phyloP scores from a whole-genome alignment of 2,797 vertebrate genomes.

The Alfaro cultratus region DNA sequence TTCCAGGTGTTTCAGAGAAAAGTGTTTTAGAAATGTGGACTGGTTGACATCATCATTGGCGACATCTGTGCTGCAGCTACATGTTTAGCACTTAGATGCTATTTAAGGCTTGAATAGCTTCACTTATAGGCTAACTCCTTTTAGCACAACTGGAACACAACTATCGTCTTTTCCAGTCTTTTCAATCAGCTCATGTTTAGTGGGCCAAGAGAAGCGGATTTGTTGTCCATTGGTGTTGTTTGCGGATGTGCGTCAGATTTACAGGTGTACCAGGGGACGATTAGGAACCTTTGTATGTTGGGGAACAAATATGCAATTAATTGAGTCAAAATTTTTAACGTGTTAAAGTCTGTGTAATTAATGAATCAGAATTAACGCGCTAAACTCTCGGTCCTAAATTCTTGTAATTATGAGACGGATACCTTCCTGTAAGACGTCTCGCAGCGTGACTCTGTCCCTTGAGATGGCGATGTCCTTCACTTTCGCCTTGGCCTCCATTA shows the following conservation, averaged over 20 bases:
- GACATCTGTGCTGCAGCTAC: neutral
- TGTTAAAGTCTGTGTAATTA: too few species aligned
- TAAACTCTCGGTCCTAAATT: neutral
- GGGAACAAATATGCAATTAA: too few species aligned
- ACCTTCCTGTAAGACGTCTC: constrained; percentile 98
- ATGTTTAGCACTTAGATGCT: neutral
- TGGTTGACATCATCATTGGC: neutral
- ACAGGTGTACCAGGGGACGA: too few species aligned
- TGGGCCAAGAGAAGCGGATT: neutral
- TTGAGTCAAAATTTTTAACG: too few species aligned
- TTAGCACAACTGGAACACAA: neutral
- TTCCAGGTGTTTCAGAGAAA: neutral
- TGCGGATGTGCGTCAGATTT: too few species aligned
- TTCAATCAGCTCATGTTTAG: neutral
- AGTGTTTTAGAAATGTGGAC: neutral
- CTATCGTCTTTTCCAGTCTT: neutral
- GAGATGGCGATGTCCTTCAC: constrained; percentile 99
- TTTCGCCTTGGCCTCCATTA: constrained; percentile 96
- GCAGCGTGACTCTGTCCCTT: constrained; percentile 93
- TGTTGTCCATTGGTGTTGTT: neutral
- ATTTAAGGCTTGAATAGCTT: neutral
- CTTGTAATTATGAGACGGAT: constrained; percentile 29
- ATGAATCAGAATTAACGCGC: neutral
- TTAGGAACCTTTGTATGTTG: too few species aligned
- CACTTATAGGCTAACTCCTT: neutral